A percentile compares a stretch with the other conserved stretches of the same genome.
phyloP scores from a whole-genome alignment of 2,797 vertebrate genomes.

The Octomys mimax region DNA sequence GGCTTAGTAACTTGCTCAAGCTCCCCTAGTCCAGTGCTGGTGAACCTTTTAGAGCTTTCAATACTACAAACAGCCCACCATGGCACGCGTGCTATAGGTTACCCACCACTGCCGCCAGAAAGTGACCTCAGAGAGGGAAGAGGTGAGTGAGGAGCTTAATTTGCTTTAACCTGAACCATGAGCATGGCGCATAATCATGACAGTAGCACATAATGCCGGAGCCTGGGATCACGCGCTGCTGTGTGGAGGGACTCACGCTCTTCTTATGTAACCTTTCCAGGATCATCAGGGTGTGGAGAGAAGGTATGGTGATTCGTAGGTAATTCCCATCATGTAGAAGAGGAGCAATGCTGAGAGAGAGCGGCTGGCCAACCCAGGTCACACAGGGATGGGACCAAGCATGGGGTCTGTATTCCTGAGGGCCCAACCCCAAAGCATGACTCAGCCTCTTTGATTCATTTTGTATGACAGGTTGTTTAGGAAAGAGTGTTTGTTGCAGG shows the following conservation, averaged over 20 bases:
- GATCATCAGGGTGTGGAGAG: neutral
- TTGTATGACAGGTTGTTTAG: neutral
- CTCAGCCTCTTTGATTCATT: neutral
- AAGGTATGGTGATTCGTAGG: neutral
- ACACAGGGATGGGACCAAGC: neutral
- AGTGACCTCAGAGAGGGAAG: neutral
- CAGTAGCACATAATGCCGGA: neutral
- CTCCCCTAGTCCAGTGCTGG: neutral
- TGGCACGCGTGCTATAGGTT: neutral
- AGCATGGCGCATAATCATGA: neutral
- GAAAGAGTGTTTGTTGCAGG: neutral
- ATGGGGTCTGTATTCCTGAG: fast-evolving
- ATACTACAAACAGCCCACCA: neutral
- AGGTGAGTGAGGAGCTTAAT: neutral
- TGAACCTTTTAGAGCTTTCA: neutral
- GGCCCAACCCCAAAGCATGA: neutral
- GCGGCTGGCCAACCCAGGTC: neutral
- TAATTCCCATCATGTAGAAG: too few relatives aligned
- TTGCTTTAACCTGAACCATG: neutral
- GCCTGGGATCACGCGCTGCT: neutral
- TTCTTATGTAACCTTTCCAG: neutral
- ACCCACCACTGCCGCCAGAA: neutral
- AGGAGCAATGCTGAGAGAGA: neutral
- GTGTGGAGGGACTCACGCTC: too few relatives aligned
- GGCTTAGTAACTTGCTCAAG: neutral